Conservation (phyloP, 2,888 invertebrate genomes). For the Antitype chi region DNA sequence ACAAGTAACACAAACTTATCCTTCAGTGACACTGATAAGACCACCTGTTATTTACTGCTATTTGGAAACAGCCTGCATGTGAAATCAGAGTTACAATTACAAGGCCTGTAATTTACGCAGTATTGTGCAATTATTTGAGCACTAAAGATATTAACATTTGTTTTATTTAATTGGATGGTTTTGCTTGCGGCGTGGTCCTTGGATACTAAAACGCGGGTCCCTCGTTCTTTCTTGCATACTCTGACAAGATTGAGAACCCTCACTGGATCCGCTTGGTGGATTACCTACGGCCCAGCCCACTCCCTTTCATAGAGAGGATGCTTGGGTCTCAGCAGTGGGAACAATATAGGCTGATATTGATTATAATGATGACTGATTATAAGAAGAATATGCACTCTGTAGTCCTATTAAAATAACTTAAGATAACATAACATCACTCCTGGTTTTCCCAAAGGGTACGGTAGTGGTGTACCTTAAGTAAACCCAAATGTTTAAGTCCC, state of each 20-base stretch:
- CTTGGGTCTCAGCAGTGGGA: background rate
- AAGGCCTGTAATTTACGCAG: constrained; percentile 47
- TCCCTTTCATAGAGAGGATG: background rate
- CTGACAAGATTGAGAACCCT: background rate
- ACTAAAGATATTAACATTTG: constrained; percentile 40
- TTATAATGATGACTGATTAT: background rate
- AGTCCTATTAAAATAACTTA: background rate
- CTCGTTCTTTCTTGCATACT: background rate
- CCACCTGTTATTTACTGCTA: constrained; percentile 27
- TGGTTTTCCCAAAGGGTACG: too few relatives aligned
- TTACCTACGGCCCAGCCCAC: background rate
- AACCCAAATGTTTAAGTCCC: too few relatives aligned
- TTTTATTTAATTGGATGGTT: constrained; percentile 38
- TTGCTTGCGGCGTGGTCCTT: constrained; percentile 1
- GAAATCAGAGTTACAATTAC: constrained; percentile 55
- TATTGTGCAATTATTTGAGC: constrained; percentile 58
- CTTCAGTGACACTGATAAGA: constrained; percentile 51
- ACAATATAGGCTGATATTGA: background rate
- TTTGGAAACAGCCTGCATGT: constrained; percentile 59
- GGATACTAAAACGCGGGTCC: background rate
- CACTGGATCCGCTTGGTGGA: background rate
- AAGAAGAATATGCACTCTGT: background rate
- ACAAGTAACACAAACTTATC: constrained; percentile 32
- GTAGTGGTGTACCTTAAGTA: too few relatives aligned
- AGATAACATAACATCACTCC: too few relatives aligned